phyloP scores from a whole-genome alignment of 2,797 vertebrate genomes.

The Karalla daura region DNA sequence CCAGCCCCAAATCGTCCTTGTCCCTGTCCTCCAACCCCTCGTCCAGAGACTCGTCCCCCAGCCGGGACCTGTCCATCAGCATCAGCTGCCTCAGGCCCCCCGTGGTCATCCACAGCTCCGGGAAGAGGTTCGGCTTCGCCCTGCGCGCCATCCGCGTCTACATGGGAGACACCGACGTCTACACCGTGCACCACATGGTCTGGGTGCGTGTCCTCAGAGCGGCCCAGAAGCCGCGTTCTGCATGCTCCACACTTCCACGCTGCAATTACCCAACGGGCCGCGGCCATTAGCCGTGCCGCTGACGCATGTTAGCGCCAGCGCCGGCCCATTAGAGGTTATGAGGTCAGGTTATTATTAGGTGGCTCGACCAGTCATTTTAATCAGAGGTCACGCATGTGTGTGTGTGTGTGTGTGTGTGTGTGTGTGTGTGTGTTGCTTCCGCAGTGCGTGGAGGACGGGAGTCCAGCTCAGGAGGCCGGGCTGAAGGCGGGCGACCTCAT shows the following conservation, averaged over 20 bases:
- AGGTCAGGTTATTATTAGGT: slow-evolving; percentile 1
- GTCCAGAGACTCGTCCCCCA: slow-evolving; percentile 82
- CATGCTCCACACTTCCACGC: background rate
- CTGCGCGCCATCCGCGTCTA: slow-evolving; percentile 82
- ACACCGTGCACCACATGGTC: slow-evolving; percentile 84
- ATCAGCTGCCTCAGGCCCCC: slow-evolving; percentile 79
- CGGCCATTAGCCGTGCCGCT: too few relatives aligned
- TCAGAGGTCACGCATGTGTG: slow-evolving; percentile 20
- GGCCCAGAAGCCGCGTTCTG: too few relatives aligned
- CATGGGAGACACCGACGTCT: slow-evolving; percentile 81
- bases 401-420: too few relatives aligned
- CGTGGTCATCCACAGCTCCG: slow-evolving; percentile 82
- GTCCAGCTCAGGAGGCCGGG: slow-evolving; percentile 92
- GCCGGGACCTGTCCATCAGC: slow-evolving; percentile 75
- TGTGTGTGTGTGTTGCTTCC: too few relatives aligned
- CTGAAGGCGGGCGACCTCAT: slow-evolving; percentile 92
- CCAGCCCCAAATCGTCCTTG: slow-evolving; percentile 81
- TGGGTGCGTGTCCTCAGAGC: slow-evolving; percentile 70
- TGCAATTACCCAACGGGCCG: background rate
- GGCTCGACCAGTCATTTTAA: slow-evolving; percentile 21
- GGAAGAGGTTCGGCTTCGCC: slow-evolving; percentile 82
- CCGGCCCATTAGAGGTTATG: too few relatives aligned
- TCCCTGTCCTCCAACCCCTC: slow-evolving; percentile 83
- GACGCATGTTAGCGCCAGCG: too few relatives aligned
- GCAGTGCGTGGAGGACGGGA: slow-evolving; percentile 92